phyloP scores from a whole-genome alignment of 2,888 invertebrate species.

The Platycheirus rosarum region DNA sequence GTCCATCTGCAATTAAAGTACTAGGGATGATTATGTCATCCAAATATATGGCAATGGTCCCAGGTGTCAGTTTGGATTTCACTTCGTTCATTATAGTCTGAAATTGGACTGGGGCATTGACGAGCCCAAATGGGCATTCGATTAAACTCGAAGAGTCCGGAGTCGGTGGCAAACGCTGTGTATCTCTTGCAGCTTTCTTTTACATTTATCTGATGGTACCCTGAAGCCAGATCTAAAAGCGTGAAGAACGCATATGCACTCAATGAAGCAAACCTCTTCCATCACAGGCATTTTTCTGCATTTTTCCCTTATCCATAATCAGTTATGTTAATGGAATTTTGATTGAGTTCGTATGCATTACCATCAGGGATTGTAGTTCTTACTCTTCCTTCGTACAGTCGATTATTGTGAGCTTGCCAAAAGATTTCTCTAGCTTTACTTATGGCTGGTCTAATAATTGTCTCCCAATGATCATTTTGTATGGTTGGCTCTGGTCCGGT shows the following conservation, averaged over 20 bases:
- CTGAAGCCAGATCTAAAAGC: background rate
- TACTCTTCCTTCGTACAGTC: constrained; percentile 7
- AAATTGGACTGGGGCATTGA: constrained; percentile 17
- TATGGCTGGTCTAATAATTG: constrained; percentile 15
- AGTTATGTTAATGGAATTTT: background rate
- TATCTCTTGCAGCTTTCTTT: background rate
- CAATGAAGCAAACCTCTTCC: background rate
- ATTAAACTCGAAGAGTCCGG: background rate
- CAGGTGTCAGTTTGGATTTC: background rate
- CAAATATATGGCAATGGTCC: constrained; percentile 7
- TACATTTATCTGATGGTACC: background rate
- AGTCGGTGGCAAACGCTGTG: background rate
- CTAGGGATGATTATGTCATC: constrained; percentile 14
- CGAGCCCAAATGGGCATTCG: constrained; percentile 5
- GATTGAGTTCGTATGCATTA: background rate
- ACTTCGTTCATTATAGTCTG: constrained; percentile 10
- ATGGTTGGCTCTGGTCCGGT: constrained; percentile 2
- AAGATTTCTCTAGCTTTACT: background rate
- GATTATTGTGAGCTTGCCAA: background rate
- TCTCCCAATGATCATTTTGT: constrained; percentile 3
- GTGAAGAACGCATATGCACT: background rate
- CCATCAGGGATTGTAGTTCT: background rate
- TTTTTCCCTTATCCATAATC: background rate
- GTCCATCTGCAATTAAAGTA: background rate
- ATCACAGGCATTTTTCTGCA: background rate